phyloP scores from a whole-genome alignment of 1,140 invertebrate species.

The Thalassaphorura encarpata region DNA sequence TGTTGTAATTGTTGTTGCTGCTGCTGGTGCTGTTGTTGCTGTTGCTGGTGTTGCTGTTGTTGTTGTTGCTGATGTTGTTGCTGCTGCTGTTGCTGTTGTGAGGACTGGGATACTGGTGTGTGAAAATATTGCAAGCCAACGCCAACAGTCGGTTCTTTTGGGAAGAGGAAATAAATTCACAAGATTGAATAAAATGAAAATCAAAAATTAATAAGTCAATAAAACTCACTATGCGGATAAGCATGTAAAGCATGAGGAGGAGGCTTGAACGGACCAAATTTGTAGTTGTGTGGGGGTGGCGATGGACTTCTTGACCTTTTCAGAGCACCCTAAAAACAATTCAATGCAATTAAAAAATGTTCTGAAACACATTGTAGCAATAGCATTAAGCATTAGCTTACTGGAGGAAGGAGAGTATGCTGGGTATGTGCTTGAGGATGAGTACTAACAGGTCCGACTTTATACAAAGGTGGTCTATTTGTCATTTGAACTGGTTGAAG shows the following conservation, averaged over 20 bases:
- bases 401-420: slow-evolving; percentile 39
- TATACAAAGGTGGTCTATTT: slow-evolving; percentile 39
- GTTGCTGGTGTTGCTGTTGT: not conserved
- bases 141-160: not conserved
- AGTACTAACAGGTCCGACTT: too few species aligned
- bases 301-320: slow-evolving; percentile 57
- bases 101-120: not conserved
- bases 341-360: too few species aligned
- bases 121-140: not conserved
- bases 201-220: too few species aligned
- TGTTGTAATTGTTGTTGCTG: not conserved
- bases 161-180: too few species aligned
- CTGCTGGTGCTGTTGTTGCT: slow-evolving; percentile 1
- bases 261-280: slow-evolving; percentile 32
- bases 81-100: not conserved
- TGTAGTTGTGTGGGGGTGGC: slow-evolving; percentile 43
- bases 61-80: slow-evolving; percentile 5
- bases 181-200: too few species aligned
- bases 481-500: not conserved
- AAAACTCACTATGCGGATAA: slow-evolving; percentile 24
- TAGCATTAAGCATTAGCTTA: slow-evolving; percentile 34
- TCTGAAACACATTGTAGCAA: too few species aligned
- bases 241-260: slow-evolving; percentile 29
- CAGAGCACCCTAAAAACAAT: slow-evolving; percentile 41
- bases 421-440: slow-evolving; percentile 39